A percentile compares a stretch with the other conserved stretches of the same genome.
Evolutionary conservation across 2,113 vertebrate species (phyloP).

Genomic region (Narcine bancroftii): DNA sequence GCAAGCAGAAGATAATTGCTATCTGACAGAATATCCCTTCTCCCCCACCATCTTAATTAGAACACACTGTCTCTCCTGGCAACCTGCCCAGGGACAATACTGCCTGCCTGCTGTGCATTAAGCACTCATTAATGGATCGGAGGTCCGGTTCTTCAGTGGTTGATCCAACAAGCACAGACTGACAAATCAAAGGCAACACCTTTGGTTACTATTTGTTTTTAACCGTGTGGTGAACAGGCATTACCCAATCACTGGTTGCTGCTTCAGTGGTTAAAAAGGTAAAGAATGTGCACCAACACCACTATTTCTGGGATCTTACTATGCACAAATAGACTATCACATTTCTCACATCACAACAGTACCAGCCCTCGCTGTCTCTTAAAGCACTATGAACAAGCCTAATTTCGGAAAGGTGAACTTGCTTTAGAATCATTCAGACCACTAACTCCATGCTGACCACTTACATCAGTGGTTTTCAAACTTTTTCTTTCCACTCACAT

Average conservation of each 20-base stretch:
- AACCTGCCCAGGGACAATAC: not conserved
- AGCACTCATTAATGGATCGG: slow-evolving; percentile 1
- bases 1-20: not conserved
- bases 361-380: no score
- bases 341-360: not conserved
- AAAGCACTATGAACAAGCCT: no score
- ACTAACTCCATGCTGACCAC: no score
- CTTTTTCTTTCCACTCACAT: no score
- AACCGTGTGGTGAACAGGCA: not conserved
- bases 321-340: no score
- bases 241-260: not conserved
- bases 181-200: not conserved
- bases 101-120: not conserved
- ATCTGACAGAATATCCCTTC: not conserved
- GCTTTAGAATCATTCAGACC: no score
- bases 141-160: not conserved
- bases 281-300: not conserved
- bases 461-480: no score
- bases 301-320: no score
- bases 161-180: not conserved
- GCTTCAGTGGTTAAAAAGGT: not conserved
- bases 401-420: no score
- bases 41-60: not conserved
- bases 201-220: not conserved
- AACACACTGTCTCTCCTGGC: not conserved